phyloP scores from a whole-genome alignment of 2,797 vertebrate genomes.

The Sylvilagus floridanus region DNA sequence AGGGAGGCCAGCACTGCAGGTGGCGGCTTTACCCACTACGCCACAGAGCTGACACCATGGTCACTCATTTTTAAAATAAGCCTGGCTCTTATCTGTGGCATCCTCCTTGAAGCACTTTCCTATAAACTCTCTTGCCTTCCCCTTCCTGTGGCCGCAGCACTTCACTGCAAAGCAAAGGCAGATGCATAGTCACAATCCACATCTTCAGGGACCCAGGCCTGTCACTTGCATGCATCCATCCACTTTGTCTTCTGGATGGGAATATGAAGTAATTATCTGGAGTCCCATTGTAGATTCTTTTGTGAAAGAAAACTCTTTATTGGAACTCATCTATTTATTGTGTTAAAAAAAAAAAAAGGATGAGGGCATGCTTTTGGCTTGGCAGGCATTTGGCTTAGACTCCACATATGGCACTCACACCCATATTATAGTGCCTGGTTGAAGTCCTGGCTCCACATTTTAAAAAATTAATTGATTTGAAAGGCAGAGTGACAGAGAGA shows the following conservation, averaged over 20 bases:
- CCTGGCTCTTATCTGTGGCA: neutral
- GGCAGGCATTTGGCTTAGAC: no score
- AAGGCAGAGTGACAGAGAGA: no score
- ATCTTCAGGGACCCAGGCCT: neutral
- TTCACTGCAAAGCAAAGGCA: neutral
- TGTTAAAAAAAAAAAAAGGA: neutral
- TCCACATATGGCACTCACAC: no score
- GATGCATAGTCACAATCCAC: neutral
- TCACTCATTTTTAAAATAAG: neutral
- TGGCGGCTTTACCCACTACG: no score
- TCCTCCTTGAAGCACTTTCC: neutral
- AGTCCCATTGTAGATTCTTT: neutral
- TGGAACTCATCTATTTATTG: neutral
- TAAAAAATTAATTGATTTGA: no score
- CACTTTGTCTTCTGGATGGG: neutral
- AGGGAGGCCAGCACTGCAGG: no score
- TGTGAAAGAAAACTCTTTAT: conserved; percentile 22
- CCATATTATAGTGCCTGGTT: no score
- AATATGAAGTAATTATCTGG: neutral
- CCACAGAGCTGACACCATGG: no score
- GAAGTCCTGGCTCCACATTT: no score
- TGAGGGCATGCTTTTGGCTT: neutral
- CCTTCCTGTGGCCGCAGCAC: neutral
- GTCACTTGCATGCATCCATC: neutral
- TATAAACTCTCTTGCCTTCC: neutral